These are phyloP conservation scores for Paralichthys olivaceus DNA, from an alignment of 2,113 vertebrate genomes.

Conservation along the genomic window DNA sequence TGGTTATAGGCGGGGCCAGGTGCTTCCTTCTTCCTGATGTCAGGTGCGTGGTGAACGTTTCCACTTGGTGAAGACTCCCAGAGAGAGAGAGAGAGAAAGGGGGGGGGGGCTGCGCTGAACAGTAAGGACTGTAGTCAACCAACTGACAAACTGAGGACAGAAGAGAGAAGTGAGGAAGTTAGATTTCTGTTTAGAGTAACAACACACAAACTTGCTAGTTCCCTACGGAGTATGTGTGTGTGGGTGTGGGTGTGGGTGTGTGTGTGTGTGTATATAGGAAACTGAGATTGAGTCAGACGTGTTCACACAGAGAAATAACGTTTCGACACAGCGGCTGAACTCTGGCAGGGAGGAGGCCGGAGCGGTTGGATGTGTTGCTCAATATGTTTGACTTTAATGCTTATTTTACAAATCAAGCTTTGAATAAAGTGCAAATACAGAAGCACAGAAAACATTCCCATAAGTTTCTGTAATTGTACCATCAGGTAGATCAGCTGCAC, in stretches of 20 bases:
- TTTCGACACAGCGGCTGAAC: constrained; percentile 74
- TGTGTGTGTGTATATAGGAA: constrained; percentile 72
- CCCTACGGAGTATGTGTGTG: constrained; percentile 16
- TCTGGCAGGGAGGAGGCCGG: constrained; percentile 63
- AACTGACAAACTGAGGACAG: constrained; percentile 46
- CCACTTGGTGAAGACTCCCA: constrained; percentile 35
- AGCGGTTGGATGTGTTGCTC: constrained; percentile 73
- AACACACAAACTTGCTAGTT: constrained; percentile 64
- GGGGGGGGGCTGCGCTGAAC: constrained; percentile 7
- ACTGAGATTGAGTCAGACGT: constrained; percentile 81
- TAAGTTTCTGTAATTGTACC: background rate
- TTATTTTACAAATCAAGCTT: constrained; percentile 57
- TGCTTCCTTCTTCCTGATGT: constrained; percentile 72
- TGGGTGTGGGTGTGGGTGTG: constrained; percentile 5
- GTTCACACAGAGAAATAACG: constrained; percentile 71
- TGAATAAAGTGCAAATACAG: constrained; percentile 20
- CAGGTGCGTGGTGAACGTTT: constrained; percentile 45
- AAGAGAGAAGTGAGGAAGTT: constrained; percentile 70
- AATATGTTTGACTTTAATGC: constrained; percentile 68
- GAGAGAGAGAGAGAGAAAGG: background rate
- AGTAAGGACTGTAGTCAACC: constrained; percentile 9
- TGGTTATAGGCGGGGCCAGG: constrained; percentile 39
- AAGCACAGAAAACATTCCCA: background rate
- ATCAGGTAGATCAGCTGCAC: background rate
- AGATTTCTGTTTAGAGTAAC: constrained; percentile 68